phyloP scores from a whole-genome alignment of 2,797 vertebrate species.

The Centroberyx gerrardi region DNA sequence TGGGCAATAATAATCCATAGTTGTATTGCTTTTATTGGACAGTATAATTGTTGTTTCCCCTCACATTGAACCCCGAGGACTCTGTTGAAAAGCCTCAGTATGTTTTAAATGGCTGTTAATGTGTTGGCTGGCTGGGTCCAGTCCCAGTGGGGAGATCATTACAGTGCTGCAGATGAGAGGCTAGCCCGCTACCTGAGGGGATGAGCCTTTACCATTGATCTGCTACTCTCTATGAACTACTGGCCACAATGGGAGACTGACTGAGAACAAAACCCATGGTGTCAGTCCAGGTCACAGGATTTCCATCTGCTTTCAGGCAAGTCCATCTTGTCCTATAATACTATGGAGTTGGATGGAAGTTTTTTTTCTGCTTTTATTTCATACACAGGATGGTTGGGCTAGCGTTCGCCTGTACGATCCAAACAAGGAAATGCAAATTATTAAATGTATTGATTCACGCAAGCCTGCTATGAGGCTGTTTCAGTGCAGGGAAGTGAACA shows the following conservation, averaged over 20 bases:
- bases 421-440: slow-evolving; percentile 26
- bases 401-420: neutral
- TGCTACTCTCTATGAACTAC: slow-evolving; percentile 50
- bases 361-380: neutral
- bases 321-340: slow-evolving; percentile 10
- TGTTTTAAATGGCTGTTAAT: slow-evolving; percentile 77
- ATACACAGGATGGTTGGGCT: neutral
- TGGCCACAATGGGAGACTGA: slow-evolving; percentile 54
- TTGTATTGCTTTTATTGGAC: slow-evolving; percentile 62
- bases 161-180: slow-evolving; percentile 72
- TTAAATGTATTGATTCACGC: slow-evolving; percentile 36
- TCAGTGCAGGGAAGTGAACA: neutral
- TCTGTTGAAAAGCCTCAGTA: slow-evolving; percentile 53
- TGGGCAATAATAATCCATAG: slow-evolving; percentile 61
- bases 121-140: slow-evolving; percentile 66
- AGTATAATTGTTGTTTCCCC: slow-evolving; percentile 60
- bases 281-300: slow-evolving; percentile 66
- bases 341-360: neutral
- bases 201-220: slow-evolving; percentile 72
- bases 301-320: slow-evolving; percentile 55
- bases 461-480: neutral
- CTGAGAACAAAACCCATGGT: slow-evolving; percentile 44
- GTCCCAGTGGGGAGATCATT: slow-evolving; percentile 77
- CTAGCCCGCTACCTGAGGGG: slow-evolving; percentile 67
- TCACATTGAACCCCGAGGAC: slow-evolving; percentile 62